Conservation (phyloP, 2,888 invertebrate genomes). For the Microchrysa polita region DNA sequence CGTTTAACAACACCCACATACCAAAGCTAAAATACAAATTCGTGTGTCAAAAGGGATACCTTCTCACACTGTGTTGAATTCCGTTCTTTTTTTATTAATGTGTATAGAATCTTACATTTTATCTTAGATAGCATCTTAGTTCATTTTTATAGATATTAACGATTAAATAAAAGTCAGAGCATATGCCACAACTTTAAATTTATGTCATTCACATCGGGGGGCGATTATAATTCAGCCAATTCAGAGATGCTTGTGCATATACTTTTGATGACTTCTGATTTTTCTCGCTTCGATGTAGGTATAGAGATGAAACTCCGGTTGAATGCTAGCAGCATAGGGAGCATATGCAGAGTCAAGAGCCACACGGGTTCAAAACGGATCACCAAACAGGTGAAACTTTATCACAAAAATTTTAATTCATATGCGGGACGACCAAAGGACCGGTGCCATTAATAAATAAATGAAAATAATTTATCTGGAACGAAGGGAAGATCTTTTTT, state of each 20-base stretch:
- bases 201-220: neutral
- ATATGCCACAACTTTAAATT: constrained; percentile 4
- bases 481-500: too few species aligned
- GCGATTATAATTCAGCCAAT: too few species aligned
- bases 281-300: too few species aligned
- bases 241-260: too few species aligned
- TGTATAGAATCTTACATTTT: neutral
- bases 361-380: neutral
- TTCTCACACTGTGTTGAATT: neutral
- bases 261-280: too few species aligned
- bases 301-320: neutral
- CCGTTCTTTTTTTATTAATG: neutral
- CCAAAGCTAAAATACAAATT: neutral
- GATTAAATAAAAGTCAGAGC: neutral
- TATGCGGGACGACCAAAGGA: neutral
- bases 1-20: neutral
- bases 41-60: neutral
- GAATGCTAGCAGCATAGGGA: neutral
- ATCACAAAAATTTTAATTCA: neutral
- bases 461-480: too few species aligned
- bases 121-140: neutral
- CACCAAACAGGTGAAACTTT: constrained; percentile 4
- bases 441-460: too few species aligned
- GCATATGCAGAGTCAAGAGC: too few species aligned
- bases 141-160: neutral